Conservation (phyloP, 2,888 invertebrate genomes). For the Halictus ligatus region DNA sequence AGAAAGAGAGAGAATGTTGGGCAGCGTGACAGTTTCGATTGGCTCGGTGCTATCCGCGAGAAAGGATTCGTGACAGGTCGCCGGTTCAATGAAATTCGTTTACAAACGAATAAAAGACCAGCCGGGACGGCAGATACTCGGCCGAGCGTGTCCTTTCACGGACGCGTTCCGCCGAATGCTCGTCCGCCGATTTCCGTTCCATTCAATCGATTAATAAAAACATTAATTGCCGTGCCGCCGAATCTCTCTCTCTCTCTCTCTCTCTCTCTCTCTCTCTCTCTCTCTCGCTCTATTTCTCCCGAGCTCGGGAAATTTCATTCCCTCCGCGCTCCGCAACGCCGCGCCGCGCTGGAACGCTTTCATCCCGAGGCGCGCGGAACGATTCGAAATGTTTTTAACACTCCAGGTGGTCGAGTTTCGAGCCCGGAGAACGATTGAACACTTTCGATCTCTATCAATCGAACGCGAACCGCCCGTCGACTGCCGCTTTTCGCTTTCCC, state of each 20-base stretch:
- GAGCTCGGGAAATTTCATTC: not conserved
- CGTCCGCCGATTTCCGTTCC: constrained; percentile 18
- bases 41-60: constrained; percentile 7
- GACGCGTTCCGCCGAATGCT: constrained; percentile 22
- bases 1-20: not conserved
- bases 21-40: constrained; percentile 27
- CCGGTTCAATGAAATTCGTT: constrained; percentile 65
- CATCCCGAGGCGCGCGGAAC: not conserved
- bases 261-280: too few species aligned
- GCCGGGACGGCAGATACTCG: constrained; percentile 19
- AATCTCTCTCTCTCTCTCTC: not conserved
- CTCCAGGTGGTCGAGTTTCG: not conserved
- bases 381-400: not conserved
- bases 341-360: not conserved
- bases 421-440: not conserved
- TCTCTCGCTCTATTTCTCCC: too few species aligned
- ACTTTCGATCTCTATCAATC: not conserved
- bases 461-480: not conserved
- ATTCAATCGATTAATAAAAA: constrained; percentile 55
- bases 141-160: constrained; percentile 29
- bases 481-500: too few species aligned
- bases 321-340: not conserved
- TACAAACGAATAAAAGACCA: constrained; percentile 54
- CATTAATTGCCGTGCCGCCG: constrained; percentile 41
- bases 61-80: constrained; percentile 30